A percentile compares a stretch with the other conserved stretches of the same genome.
phyloP scores from a whole-genome alignment of 2,113 vertebrate genomes.

The Phycodurus eques region DNA sequence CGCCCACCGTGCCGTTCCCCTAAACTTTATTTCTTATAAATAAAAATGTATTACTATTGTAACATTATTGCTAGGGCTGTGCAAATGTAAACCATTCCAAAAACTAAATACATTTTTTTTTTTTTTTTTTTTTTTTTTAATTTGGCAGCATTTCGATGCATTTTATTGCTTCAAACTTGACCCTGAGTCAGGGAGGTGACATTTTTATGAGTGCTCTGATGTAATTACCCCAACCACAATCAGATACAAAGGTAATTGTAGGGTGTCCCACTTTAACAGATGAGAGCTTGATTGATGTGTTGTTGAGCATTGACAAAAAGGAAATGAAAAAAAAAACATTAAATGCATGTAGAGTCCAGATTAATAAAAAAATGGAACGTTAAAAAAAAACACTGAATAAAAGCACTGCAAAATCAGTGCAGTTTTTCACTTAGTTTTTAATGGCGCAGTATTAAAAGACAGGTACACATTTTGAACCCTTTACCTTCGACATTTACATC shows the following conservation, averaged over 20 bases:
- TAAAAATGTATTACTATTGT: neutral
- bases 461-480: neutral
- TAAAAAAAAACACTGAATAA: too few species aligned
- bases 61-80: neutral
- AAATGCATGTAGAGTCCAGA: neutral
- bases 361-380: too few species aligned
- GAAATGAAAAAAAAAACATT: neutral
- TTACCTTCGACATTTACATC: neutral
- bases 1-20: neutral
- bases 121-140: neutral
- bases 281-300: neutral
- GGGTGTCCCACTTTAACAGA: neutral
- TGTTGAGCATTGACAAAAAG: neutral
- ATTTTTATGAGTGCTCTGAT: neutral
- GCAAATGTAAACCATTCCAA: neutral
- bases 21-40: neutral
- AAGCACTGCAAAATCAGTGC: too few species aligned
- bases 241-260: neutral
- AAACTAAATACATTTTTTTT: neutral
- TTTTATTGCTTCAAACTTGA: too few species aligned
- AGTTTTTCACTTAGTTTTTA: too few species aligned
- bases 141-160: neutral
- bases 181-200: neutral
- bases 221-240: neutral
- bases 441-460: too few species aligned